Percentiles rank a stretch among this genome's conserved stretches.
These are phyloP conservation scores for Uloborus plumipes DNA, from an alignment of 2,888 invertebrate species.

Conservation along the genomic window DNA sequence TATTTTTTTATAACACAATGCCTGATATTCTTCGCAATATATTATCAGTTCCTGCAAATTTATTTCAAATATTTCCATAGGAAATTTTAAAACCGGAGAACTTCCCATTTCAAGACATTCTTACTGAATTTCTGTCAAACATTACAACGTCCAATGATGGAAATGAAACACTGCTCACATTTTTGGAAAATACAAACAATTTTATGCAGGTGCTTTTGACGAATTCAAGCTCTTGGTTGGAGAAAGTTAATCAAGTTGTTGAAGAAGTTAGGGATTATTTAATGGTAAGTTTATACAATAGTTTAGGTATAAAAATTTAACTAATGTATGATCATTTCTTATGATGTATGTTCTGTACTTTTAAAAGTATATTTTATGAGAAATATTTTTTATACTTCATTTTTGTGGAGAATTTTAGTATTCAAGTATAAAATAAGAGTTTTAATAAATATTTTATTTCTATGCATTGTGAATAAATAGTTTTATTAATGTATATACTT, in stretches of 20 bases:
- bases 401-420: not conserved
- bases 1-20: no score
- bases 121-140: constrained; percentile 37
- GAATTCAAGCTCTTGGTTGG: constrained; percentile 65
- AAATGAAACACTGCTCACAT: constrained; percentile 38
- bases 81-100: constrained; percentile 45
- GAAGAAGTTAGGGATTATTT: constrained; percentile 65
- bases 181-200: constrained; percentile 27
- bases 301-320: no score
- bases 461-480: no score
- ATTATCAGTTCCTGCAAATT: not conserved
- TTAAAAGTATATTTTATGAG: no score
- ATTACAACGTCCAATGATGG: constrained; percentile 14
- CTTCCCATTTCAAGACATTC: constrained; percentile 42
- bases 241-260: constrained; percentile 65
- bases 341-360: no score
- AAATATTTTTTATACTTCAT: not conserved
- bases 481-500: no score
- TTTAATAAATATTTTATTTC: no score
- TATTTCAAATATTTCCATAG: constrained; percentile 5
- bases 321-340: no score
- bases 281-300: constrained; percentile 59
- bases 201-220: constrained; percentile 29
- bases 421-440: no score
- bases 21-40: not conserved